phyloP scores from a whole-genome alignment of 2,113 vertebrate species.

The Miniopterus natalensis region DNA sequence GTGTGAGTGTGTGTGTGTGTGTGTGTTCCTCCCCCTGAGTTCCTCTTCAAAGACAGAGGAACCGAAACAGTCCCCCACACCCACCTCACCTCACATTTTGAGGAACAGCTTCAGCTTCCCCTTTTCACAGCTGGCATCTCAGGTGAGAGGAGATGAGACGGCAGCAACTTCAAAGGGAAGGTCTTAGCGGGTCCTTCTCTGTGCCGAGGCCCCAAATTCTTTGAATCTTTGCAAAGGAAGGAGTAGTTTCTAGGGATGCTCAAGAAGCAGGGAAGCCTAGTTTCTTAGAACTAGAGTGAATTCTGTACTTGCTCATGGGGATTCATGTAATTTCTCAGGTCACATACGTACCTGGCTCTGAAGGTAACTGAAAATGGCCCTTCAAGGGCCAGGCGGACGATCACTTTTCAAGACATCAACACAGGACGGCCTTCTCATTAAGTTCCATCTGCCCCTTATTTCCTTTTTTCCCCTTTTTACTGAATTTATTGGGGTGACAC shows the following conservation, averaged over 20 bases:
- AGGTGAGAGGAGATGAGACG: background rate
- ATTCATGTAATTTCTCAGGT: background rate
- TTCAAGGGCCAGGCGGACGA: background rate
- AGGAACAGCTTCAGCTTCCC: background rate
- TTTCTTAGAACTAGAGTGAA: background rate
- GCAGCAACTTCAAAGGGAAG: conserved; percentile 20
- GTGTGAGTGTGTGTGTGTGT: background rate
- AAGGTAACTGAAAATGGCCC: background rate
- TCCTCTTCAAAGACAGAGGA: background rate
- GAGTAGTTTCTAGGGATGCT: background rate
- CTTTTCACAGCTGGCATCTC: background rate
- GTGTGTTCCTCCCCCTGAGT: background rate
- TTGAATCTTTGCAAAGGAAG: background rate
- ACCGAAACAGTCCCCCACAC: background rate
- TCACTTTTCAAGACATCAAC: background rate
- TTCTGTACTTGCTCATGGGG: background rate
- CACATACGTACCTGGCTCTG: background rate
- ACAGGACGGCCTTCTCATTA: background rate
- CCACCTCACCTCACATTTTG: background rate
- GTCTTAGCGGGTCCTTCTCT: background rate
- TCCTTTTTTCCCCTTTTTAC: background rate
- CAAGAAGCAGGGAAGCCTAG: background rate
- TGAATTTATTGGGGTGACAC: background rate
- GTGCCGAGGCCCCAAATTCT: fast-evolving
- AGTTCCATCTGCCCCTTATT: background rate